Percentiles rank a stretch among this genome's conserved stretches.
phyloP scores from a whole-genome alignment of 1,140 invertebrate species.

The Nylanderia fulva region DNA sequence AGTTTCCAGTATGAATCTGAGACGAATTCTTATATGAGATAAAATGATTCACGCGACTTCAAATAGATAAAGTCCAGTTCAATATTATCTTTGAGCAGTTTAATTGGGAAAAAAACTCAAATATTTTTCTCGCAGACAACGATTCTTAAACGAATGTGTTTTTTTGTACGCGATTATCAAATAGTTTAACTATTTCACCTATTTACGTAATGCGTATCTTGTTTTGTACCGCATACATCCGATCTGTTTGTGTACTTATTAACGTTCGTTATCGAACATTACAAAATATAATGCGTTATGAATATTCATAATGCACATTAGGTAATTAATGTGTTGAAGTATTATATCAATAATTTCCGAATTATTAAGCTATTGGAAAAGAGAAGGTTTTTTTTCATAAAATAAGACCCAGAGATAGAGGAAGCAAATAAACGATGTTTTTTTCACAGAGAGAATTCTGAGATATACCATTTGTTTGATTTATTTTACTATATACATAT shows the following conservation, averaged over 20 bases:
- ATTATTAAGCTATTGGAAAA: not conserved
- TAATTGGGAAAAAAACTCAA: conserved; percentile 21
- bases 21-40: not conserved
- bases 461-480: too few relatives aligned
- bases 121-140: conserved; percentile 27
- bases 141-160: not conserved
- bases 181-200: conserved; percentile 15
- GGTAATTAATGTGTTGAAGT: not conserved
- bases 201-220: conserved; percentile 26
- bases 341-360: not conserved
- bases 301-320: too few relatives aligned
- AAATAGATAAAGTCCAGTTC: conserved; percentile 4
- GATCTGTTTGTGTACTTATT: not conserved
- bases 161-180: not conserved
- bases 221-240: conserved; percentile 8
- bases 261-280: not conserved
- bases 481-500: too few relatives aligned
- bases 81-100: conserved; percentile 16
- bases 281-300: not conserved
- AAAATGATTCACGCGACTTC: conserved; percentile 22
- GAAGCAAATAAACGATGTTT: not conserved
- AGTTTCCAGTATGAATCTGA: not conserved
- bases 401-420: not conserved
- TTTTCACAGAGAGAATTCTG: too few relatives aligned
- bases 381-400: not conserved